Conservation (phyloP, 2,888 invertebrate genomes). For the Polyommatus iphigenia region DNA sequence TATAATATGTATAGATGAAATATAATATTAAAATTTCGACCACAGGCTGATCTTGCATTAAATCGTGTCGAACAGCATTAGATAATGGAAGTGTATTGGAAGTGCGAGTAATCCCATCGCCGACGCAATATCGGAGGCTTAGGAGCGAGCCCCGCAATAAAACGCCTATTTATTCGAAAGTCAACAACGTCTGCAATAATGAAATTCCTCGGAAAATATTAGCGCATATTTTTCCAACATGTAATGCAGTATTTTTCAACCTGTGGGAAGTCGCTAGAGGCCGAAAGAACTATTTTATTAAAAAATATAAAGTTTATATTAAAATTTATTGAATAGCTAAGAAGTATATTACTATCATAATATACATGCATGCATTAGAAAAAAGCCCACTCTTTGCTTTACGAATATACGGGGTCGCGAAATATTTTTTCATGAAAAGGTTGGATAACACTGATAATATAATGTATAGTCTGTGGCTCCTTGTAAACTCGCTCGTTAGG, state of each 20-base stretch:
- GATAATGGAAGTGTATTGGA: background rate
- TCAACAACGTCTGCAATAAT: slow-evolving; percentile 71
- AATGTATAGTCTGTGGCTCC: slow-evolving; percentile 10
- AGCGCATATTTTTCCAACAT: slow-evolving; percentile 71
- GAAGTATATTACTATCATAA: too few relatives aligned
- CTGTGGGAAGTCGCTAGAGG: background rate
- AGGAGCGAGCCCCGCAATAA: slow-evolving; percentile 70
- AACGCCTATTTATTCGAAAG: slow-evolving; percentile 75
- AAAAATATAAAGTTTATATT: too few relatives aligned
- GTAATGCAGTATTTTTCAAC: slow-evolving; percentile 51
- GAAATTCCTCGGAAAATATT: slow-evolving; percentile 76
- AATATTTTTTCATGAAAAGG: too few relatives aligned
- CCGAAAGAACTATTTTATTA: too few relatives aligned
- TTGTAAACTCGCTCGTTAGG: slow-evolving; percentile 21
- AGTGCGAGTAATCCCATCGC: slow-evolving; percentile 6
- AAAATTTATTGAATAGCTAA: background rate
- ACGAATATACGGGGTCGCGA: too few relatives aligned
- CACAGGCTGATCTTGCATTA: background rate
- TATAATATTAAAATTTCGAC: background rate
- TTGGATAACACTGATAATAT: too few relatives aligned
- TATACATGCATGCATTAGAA: too few relatives aligned
- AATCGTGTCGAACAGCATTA: background rate
- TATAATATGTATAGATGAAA: too few relatives aligned
- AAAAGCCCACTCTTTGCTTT: too few relatives aligned
- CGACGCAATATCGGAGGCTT: slow-evolving; percentile 43